A percentile compares a stretch with the other conserved stretches of the same genome.
Evolutionary conservation across 2,113 vertebrate genomes (phyloP).

Genomic region (Pleuronectes platessa): DNA sequence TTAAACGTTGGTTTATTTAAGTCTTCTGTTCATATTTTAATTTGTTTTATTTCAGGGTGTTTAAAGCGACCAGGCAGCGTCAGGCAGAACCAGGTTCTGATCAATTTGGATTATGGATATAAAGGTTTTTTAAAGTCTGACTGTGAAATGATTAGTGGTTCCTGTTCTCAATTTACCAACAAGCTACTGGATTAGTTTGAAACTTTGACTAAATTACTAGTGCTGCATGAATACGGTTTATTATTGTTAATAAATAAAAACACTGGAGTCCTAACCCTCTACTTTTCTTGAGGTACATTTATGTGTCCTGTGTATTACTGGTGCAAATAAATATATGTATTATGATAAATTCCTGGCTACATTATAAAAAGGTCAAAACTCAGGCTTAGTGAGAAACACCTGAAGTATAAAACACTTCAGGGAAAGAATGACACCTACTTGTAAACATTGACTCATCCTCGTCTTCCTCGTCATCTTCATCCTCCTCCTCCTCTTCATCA

Average conservation of each 20-base stretch:
- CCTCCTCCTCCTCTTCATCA: conserved; percentile 62
- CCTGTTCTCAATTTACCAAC: neutral
- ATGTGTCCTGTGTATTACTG: too few relatives aligned
- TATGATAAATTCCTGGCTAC: too few relatives aligned
- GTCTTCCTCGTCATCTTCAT: conserved; percentile 60
- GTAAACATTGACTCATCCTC: conserved; percentile 88
- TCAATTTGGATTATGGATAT: neutral
- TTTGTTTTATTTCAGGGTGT: neutral
- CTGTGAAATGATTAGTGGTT: neutral
- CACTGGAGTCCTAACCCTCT: too few relatives aligned
- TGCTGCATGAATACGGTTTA: too few relatives aligned
- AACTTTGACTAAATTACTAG: neutral
- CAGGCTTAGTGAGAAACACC: neutral
- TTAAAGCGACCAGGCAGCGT: too few relatives aligned
- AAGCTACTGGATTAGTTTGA: neutral
- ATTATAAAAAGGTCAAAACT: too few relatives aligned
- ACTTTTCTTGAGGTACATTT: too few relatives aligned
- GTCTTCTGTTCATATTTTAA: neutral
- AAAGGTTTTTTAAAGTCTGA: neutral
- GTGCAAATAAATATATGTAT: too few relatives aligned
- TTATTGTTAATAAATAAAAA: neutral
- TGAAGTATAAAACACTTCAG: neutral
- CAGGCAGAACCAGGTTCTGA: neutral
- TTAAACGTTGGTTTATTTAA: too few relatives aligned
- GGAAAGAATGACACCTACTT: conserved; percentile 80